phyloP scores from a whole-genome alignment of 2,113 vertebrate species.

The Leuciscus idus region DNA sequence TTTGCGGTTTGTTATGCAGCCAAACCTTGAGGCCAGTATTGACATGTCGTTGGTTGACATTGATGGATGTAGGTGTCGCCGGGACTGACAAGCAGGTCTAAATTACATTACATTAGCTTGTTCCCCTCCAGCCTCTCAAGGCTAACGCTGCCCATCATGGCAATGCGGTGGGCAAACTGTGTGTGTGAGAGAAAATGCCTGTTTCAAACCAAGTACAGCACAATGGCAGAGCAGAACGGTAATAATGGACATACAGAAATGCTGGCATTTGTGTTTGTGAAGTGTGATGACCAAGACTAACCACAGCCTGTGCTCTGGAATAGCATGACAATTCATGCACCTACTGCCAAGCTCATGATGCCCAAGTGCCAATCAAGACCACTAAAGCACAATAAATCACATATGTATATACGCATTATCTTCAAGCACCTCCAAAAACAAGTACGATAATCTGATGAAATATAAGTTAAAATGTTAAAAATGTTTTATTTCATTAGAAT shows the following conservation, averaged over 20 bases:
- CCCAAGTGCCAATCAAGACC: neutral
- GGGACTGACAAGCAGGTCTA: slow-evolving; percentile 69
- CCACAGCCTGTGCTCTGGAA: neutral
- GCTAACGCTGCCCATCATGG: slow-evolving; percentile 65
- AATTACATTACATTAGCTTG: slow-evolving; percentile 76
- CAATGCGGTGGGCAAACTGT: slow-evolving; percentile 38
- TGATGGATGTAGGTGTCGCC: slow-evolving; percentile 77
- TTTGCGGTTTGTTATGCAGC: slow-evolving; percentile 65
- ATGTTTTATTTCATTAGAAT: too few relatives aligned
- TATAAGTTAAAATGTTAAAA: too few relatives aligned
- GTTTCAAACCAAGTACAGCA: neutral
- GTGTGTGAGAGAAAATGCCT: slow-evolving; percentile 16
- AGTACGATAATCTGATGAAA: too few relatives aligned
- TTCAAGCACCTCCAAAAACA: too few relatives aligned
- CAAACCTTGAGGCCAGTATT: slow-evolving; percentile 71
- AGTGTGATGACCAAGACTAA: slow-evolving; percentile 16
- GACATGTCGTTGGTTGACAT: slow-evolving; percentile 73
- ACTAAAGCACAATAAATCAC: neutral
- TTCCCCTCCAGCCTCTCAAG: slow-evolving; percentile 65
- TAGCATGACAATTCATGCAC: neutral
- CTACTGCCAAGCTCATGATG: neutral
- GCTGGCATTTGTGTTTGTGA: neutral
- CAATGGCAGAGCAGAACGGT: neutral
- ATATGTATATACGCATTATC: too few relatives aligned
- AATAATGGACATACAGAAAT: neutral